These are phyloP conservation scores for Odontocolon sp. DNA, from an alignment of 2,888 invertebrate species.

Conservation along the genomic window DNA sequence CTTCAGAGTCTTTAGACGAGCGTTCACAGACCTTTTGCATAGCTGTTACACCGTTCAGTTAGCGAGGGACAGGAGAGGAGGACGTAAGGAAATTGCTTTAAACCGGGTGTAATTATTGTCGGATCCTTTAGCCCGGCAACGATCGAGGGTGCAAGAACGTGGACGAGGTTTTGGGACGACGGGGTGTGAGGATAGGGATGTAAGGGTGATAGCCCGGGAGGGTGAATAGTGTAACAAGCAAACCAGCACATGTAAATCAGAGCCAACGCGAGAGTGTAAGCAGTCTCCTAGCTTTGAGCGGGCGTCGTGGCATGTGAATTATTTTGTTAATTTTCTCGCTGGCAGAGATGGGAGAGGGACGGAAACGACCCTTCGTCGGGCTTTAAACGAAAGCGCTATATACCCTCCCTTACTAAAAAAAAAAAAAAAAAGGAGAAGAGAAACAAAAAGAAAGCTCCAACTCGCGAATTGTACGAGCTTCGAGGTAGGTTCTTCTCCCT, in stretches of 20 bases:
- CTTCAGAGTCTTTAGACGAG: too few species aligned
- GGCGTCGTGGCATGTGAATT: conserved; percentile 65
- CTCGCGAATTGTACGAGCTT: conserved; percentile 50
- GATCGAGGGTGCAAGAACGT: conserved; percentile 42
- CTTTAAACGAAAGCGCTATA: conserved; percentile 38
- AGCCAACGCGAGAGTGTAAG: neutral
- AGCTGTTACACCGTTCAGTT: conserved; percentile 9
- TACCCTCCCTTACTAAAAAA: conserved; percentile 5
- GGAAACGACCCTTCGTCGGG: conserved; percentile 42
- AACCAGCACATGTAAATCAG: conserved; percentile 16
- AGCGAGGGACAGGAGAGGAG: conserved; percentile 36
- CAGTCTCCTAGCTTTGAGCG: conserved; percentile 26
- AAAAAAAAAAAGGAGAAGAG: conserved; percentile 2
- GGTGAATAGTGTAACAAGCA: neutral
- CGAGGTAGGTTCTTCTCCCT: conserved; percentile 43
- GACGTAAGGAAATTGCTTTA: conserved; percentile 52
- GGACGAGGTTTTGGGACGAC: conserved; percentile 9
- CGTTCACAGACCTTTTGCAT: too few species aligned
- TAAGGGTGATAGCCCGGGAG: conserved; percentile 5
- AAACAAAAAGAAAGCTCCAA: conserved; percentile 38
- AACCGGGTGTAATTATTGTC: conserved; percentile 59
- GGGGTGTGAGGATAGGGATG: conserved; percentile 1
- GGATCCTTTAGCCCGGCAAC: conserved; percentile 32
- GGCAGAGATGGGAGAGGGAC: conserved; percentile 30
- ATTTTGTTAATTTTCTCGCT: conserved; percentile 67